Evolutionary conservation across 2,113 vertebrate genomes (phyloP), one percentile per base, ranked within the genome.

Genomic region (Trachemys scripta): DNA sequence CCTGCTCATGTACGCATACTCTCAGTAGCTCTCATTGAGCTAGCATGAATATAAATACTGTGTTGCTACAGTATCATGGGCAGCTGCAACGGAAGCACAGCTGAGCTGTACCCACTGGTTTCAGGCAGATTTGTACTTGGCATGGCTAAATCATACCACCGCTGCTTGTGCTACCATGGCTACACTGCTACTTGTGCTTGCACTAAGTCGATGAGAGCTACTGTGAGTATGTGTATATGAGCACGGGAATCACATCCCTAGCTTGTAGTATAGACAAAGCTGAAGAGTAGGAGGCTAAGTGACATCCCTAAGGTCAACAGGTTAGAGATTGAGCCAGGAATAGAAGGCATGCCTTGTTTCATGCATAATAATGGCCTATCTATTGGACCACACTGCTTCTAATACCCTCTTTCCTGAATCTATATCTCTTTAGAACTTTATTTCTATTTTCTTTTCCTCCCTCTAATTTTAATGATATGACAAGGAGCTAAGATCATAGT

Each of bases 351-450:
- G 50, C 1, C 3, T 81, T 87, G 49, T 24, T 78, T 50, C 84
- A 35, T 47, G 12, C 4, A 86, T 4, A 56, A 0, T 10, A 91
- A 8, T 42, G 29, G 1, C 25, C 53, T 2, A 5, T 82, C 65
- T 49, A 5, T 17, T 25, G 49, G 13, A 0, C 0, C 0, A 0
- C 92, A 90, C 90, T 5, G 14, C 7, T 87, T 6, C 50, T 54
- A 16, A 2, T 1, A 12, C 56, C 95, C 53, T 90, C 42, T 80
- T 50, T 2, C 16, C 78, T 72, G 29, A 72, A 80, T 72, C 89
- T 22, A 25, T 47, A 38, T 0, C 78, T 45, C 5, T 65, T 90
- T 24, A 17, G 80, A 54, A 45, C 80, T 89, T 81, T 79, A 3
- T 22, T 93, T 38, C 56, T 72, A 5, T 53, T 88, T 86, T 80